Conservation (phyloP, 2,888 invertebrate genomes). For the Drosophila prolongata region DNA sequence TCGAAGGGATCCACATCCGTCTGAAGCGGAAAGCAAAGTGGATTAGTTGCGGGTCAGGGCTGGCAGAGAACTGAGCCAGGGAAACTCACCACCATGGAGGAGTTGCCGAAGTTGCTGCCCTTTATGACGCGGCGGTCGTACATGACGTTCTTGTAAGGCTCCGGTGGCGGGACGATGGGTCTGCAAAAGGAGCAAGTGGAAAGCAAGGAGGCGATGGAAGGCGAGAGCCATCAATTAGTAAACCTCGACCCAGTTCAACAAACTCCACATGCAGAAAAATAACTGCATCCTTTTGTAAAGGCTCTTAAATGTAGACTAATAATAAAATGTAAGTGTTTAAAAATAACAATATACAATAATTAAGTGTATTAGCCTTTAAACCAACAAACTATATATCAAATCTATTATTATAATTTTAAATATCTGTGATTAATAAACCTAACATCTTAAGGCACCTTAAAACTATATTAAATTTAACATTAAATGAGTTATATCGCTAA, state of each 20-base stretch:
- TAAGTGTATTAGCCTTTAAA: no score
- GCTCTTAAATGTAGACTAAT: no score
- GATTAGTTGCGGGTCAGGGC: slow-evolving; percentile 55
- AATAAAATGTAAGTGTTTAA: background rate
- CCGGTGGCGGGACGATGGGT: slow-evolving; percentile 75
- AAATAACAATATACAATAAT: no score
- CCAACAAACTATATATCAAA: no score
- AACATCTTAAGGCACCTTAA: no score
- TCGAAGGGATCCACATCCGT: slow-evolving; percentile 85
- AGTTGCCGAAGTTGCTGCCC: slow-evolving; percentile 89
- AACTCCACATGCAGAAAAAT: slow-evolving; percentile 24
- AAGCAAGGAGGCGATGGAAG: slow-evolving; percentile 1
- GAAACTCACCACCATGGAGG: slow-evolving; percentile 73
- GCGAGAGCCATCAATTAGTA: slow-evolving; percentile 56
- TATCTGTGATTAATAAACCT: no score
- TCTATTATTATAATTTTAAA: no score
- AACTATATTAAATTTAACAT: no score
- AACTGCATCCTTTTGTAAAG: background rate
- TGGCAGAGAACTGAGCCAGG: slow-evolving; percentile 15
- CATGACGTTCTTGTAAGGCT: slow-evolving; percentile 93
- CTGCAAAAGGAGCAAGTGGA: slow-evolving; percentile 58
- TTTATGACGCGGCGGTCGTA: slow-evolving; percentile 94
- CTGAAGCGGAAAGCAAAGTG: slow-evolving; percentile 53
- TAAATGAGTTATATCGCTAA: no score
- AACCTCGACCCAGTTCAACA: slow-evolving; percentile 72